Percentiles rank a stretch among this genome's conserved stretches.
phyloP scores from a whole-genome alignment of 1,140 invertebrate genomes.

The Coelopa frigida region DNA sequence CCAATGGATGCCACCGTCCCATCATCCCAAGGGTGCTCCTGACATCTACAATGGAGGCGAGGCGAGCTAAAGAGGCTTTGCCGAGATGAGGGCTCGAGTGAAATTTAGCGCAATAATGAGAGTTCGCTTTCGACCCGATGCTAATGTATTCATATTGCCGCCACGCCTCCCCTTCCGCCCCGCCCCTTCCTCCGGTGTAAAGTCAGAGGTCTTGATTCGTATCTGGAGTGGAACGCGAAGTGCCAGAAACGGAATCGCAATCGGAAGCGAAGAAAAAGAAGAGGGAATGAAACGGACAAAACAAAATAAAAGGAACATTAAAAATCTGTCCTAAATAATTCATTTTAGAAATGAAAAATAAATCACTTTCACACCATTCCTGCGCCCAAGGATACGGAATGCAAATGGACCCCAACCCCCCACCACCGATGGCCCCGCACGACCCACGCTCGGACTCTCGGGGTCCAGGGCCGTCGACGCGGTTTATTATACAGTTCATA shows the following conservation, averaged over 20 bases:
- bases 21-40: too few species aligned
- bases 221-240: not conserved
- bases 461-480: not conserved
- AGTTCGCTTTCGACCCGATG: not conserved
- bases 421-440: too few species aligned
- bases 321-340: conserved; percentile 44
- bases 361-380: conserved; percentile 29
- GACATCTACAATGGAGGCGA: too few species aligned
- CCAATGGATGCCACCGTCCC: too few species aligned
- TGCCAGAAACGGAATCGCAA: not conserved
- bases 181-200: too few species aligned
- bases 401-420: too few species aligned
- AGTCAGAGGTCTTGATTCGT: conserved; percentile 8
- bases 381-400: not conserved
- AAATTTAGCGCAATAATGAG: conserved; percentile 14
- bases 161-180: too few species aligned
- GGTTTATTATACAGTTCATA: conserved; percentile 5
- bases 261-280: too few species aligned
- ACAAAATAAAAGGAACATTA: conserved; percentile 24
- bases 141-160: conserved; percentile 12
- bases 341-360: conserved; percentile 44
- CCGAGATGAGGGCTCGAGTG: not conserved
- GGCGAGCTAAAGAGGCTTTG: too few species aligned
- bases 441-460: too few species aligned
- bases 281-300: too few species aligned